Evolutionary conservation across 1,140 invertebrate species (phyloP).

Genomic region (Meloidogyne hapla): DNA sequence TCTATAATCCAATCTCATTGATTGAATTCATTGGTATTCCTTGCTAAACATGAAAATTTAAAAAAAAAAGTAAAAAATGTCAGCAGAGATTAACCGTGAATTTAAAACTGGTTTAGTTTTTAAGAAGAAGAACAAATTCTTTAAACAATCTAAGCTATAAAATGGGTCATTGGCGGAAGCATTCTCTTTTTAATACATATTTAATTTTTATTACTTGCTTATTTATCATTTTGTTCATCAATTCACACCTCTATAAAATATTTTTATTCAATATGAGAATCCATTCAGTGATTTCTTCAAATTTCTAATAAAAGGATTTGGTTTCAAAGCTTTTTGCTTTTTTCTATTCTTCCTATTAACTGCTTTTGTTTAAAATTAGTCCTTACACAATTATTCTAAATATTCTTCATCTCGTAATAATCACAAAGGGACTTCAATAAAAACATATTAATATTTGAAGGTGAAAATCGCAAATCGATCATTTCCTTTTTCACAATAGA

Average conservation of each 20-base stretch:
- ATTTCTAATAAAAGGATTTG: neutral
- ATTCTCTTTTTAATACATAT: neutral
- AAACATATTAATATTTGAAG: neutral
- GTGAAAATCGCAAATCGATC: neutral
- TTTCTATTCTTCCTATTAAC: no score
- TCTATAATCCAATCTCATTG: no score
- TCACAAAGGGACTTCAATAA: neutral
- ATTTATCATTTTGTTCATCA: constrained; percentile 1
- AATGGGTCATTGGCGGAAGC: constrained; percentile 1
- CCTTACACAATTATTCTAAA: neutral
- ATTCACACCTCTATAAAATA: neutral
- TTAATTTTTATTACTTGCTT: constrained; percentile 4
- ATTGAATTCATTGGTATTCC: no score
- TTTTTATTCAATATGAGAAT: neutral
- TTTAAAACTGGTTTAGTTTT: neutral
- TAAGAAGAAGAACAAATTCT: neutral
- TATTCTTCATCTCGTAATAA: neutral
- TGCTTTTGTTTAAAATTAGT: no score
- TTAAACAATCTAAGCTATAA: neutral
- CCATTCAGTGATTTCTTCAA: neutral
- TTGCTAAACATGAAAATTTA: no score
- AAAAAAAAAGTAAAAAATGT: no score
- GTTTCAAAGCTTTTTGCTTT: no score
- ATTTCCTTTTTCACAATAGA: neutral
- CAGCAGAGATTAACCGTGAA: neutral